Evolutionary conservation across 2,797 vertebrate genomes (phyloP), one percentile per base, ranked within the genome.

Genomic region (Heliangelus exortis): DNA sequence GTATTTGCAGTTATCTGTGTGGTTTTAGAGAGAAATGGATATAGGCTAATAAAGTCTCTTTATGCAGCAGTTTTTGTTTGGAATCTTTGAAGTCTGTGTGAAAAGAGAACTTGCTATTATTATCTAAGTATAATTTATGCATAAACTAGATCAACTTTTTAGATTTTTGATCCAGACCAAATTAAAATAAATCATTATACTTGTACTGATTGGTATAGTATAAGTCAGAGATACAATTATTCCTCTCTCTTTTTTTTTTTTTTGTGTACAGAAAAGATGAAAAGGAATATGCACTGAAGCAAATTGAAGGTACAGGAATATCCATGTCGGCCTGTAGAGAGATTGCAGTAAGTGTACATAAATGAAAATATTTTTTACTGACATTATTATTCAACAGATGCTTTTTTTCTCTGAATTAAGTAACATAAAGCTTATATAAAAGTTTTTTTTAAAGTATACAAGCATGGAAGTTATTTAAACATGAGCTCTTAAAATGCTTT

Each of bases 261-360:
- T 86, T 54, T 63, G 34, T 95, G 55, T 96, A 69, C 98, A 99
- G 99, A 98, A 99, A 99, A 96, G 99, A 99, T 97, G 99, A 99
- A 97, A 99, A 99, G 97, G 99, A 99, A 82, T 99, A 99, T 98
- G 99, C 99, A 97, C 98, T 99, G 98, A 99, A 99, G 98, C 99
- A 99, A 98, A 99, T 99, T 93, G 99, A 99, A 99, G 99, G 99
- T 97, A 99, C 99, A 98, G 99, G 99, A 96, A 99, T 99, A 98
- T 99, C 99, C 91, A 99, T 99, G 99, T 99, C 99, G 20, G 99
- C 99, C 91, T 99, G 99, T 98, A 99, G 99, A 98, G 99, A 99
- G 98, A 99, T 99, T 94, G 99, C 99, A 97, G 99, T 99, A 98
- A 99, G 99, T 99, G 74, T 36, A 88, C 77, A 82, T 81, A 71